phyloP scores from a whole-genome alignment of 92 coral and sea anemone genomes.

The Plumapathes pennacea region DNA sequence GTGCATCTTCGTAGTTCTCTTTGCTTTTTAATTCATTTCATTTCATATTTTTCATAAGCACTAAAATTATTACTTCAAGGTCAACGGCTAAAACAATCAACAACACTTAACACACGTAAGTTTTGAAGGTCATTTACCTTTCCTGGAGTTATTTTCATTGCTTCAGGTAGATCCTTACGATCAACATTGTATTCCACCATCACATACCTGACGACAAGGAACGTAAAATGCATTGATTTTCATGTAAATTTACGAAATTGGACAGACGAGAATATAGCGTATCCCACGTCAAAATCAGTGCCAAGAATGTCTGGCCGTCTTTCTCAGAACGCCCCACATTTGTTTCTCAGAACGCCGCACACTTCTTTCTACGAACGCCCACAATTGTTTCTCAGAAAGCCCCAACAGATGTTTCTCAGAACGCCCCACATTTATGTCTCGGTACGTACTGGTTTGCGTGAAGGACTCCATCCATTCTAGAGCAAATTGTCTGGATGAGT shows the following conservation, averaged over 20 bases:
- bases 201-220: constrained; percentile 27
- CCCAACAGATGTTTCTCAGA: background rate
- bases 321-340: no score
- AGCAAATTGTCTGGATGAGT: constrained; percentile 12
- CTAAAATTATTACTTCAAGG: no score
- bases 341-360: no score
- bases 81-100: no score
- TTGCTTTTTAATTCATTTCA: no score
- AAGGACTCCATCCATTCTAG: constrained; percentile 32
- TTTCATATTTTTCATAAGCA: no score
- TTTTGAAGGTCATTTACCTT: constrained; percentile 17
- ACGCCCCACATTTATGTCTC: background rate
- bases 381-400: no score
- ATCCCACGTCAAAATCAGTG: background rate
- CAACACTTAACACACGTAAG: background rate
- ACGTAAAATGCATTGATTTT: background rate
- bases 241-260: background rate
- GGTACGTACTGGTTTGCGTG: constrained; percentile 26
- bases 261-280: background rate
- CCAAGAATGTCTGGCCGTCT: no score
- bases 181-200: constrained; percentile 45
- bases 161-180: constrained; percentile 13
- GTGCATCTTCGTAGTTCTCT: no score
- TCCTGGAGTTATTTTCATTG: constrained; percentile 39
- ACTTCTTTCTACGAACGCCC: no score